Percentiles rank a stretch among this genome's conserved stretches.
These are phyloP conservation scores for Spodoptera littoralis DNA, from an alignment of 2,888 invertebrate genomes.

Conservation along the genomic window DNA sequence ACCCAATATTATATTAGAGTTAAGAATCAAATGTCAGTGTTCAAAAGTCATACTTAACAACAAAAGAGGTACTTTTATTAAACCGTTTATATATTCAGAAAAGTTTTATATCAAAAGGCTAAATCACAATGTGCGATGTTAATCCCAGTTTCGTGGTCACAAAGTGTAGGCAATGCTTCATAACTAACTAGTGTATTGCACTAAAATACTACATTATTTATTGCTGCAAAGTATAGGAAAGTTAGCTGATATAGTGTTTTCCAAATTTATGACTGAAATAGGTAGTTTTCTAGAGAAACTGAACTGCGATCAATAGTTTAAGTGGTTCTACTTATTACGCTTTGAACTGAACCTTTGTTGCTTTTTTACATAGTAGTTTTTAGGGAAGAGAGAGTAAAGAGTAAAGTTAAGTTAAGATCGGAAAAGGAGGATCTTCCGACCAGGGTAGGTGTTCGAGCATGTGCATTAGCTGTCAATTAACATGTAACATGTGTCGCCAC, in stretches of 20 bases:
- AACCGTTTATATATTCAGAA: too few species aligned
- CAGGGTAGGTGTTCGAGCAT: too few species aligned
- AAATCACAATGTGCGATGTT: constrained; percentile 16
- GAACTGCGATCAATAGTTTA: constrained; percentile 10
- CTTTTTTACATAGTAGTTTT: too few species aligned
- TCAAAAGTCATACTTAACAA: too few species aligned
- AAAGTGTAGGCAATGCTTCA: constrained; percentile 15
- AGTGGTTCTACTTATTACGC: not conserved
- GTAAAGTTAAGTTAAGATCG: too few species aligned
- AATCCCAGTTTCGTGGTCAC: constrained; percentile 7
- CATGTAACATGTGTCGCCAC: too few species aligned
- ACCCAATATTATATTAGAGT: too few species aligned
- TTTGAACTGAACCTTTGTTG: not conserved
- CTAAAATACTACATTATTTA: constrained; percentile 28
- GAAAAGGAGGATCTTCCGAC: too few species aligned
- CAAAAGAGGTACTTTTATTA: too few species aligned
- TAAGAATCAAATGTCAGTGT: too few species aligned
- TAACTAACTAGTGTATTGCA: constrained; percentile 12
- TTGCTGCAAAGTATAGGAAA: constrained; percentile 17
- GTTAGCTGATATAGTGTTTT: constrained; percentile 27
- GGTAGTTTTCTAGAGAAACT: constrained; percentile 25
- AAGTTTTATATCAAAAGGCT: constrained; percentile 7
- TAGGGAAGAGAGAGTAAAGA: too few species aligned
- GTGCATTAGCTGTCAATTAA: too few species aligned
- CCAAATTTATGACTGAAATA: constrained; percentile 22